Base-by-base conservation (phyloP, 1,140 invertebrate genomes). In the Ericerus pela region DNA sequence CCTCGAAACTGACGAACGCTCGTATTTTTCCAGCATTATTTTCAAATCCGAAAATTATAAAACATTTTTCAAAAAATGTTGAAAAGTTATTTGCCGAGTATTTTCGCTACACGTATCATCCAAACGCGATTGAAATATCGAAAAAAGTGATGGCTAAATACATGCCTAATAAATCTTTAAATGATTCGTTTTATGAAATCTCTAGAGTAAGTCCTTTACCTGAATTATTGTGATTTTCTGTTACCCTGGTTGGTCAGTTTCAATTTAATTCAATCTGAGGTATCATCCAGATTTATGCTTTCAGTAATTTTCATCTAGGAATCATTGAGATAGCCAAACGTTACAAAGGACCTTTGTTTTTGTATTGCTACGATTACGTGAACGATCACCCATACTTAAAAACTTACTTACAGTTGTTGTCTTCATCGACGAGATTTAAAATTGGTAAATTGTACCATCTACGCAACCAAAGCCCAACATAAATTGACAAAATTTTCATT, bases 281-380 rank as follows among this genome's bases (percentile, higher is more conserved):
- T n/a, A n/a, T n/a, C n/a, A n/a, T 33, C 30, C 41, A 47, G 41
- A 47, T 47, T 22, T 47, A 47, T 24, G 41, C 20, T 47, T 47
- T 47, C 26, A 24, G 41, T 2, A 47, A 47, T 24, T 47, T 47
- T 47, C 41, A 47, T 47, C 16, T 47, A 22, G 41, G 41, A 22
- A 47, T 24, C 4, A 47, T 47, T 22, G 41, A 47, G 26, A 47
- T 24, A 47, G 41, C 26, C 26, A 22, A 2, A 18, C 3, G 41
- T 8, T 47, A 47, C 14, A 20, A 16, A 47, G 41, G 41, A 24
- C 41, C 41, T 8, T 10, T 47, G 22, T 47, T 24, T 24, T 24
- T 47, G 20, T 47, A 47, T 24, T 24, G 22, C 22, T 47, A 47
- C 20, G 41, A 47, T 47, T 47, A 47, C 20, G 41, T 8, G 2